Evolutionary conservation across 2,797 vertebrate species (phyloP), one percentile per base, ranked within the genome.

Genomic region (Poeciliopsis turneri): DNA sequence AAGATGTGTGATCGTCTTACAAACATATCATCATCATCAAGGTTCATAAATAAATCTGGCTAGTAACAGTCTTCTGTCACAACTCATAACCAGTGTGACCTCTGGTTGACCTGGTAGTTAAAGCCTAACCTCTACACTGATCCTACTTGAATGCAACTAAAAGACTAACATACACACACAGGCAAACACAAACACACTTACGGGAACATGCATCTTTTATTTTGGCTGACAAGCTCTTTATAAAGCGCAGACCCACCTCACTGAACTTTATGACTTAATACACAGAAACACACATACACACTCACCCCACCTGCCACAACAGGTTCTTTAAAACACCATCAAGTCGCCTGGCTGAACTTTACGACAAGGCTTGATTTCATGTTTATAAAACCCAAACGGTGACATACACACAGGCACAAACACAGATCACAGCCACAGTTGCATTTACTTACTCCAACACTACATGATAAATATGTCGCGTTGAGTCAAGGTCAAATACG

Each of bases 401-500:
- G 72, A 80, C 73, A 74, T 41, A 36, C 64, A 64, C 66, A 51
- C 69, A 66, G 61, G 79, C 49, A 75, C 61, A 39, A 5, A 8
- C n/a, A 64, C 41, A 23, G 5, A 82, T 83, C 75, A 66, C 87
- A 89, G 85, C 90, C 91, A 91, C 96, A 95, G 88, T 92, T 91
- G 89, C 85, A 91, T 96, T 96, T 82, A 86, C 82, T 85, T 94
- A 95, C 96, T 97, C 94, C 94, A 89, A 91, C 95, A 91, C 92
- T 95, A 96, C 95, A 95, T 97, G 96, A 96, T 95, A 96, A 97
- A 97, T 96, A 95, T 95, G 95, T 96, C 94, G 94, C 90, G 92
- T 79, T 93, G 94, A 96, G 95, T 97, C 96, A 97, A 98, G 97
- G 97, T 97, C 97, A 97, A 92, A 96, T 96, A 96, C 78, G 57